Conservation (phyloP, 2,888 invertebrate species). For the Eudasyphora cyanicolor region DNA sequence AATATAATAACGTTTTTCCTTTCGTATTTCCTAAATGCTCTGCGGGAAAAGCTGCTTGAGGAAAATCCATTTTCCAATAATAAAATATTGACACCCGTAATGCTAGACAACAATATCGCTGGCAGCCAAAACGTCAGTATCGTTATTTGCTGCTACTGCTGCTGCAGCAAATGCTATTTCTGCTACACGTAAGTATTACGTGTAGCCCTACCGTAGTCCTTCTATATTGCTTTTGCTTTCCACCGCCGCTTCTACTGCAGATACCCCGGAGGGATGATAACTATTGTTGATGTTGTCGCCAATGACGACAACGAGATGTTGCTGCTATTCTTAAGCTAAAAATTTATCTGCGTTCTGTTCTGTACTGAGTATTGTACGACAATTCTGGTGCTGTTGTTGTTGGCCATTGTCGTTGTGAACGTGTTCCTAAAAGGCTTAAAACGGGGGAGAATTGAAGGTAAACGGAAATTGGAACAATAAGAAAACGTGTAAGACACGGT, state of each 20-base stretch:
- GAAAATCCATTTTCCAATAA: constrained; percentile 30
- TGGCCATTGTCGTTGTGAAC: background rate
- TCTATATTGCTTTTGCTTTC: no score
- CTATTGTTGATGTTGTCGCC: no score
- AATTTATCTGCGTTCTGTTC: background rate
- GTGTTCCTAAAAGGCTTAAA: background rate
- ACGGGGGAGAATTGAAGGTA: background rate
- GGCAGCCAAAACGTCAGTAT: constrained; percentile 16
- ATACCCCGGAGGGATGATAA: background rate
- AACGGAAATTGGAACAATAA: background rate
- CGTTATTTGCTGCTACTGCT: constrained; percentile 19
- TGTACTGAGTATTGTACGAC: no score
- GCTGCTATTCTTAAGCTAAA: background rate
- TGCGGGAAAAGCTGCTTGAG: constrained; percentile 9
- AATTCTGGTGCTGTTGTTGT: background rate
- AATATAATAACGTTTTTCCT: constrained; percentile 25
- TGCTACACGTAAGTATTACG: background rate
- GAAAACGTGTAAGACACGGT: no score
- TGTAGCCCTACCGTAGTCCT: no score
- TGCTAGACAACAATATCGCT: constrained; percentile 19
- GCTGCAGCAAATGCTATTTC: background rate
- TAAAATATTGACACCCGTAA: constrained; percentile 41
- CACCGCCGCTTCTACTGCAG: no score
- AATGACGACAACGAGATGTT: background rate
- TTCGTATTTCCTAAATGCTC: constrained; percentile 2